Evolutionary conservation across 2,888 invertebrate species (phyloP).

Genomic region (Campoplex nolae): DNA sequence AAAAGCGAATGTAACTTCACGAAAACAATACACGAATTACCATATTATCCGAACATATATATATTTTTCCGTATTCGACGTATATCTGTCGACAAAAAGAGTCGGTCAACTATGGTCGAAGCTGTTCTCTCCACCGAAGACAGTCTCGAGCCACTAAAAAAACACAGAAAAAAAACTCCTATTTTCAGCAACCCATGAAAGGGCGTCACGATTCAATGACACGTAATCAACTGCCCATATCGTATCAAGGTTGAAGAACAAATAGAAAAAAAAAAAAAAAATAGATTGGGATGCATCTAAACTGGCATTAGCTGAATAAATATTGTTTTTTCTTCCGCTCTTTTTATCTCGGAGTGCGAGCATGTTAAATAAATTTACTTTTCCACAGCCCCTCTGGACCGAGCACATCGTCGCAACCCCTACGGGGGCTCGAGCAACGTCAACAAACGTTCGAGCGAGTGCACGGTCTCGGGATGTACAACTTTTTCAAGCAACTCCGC

Average conservation of each 20-base stretch:
- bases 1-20: background rate
- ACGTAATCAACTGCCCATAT: background rate
- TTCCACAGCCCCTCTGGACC: constrained; percentile 28
- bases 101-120: background rate
- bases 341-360: constrained; percentile 42
- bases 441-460: constrained; percentile 60
- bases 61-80: background rate
- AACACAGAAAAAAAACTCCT: background rate
- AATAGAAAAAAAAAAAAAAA: background rate
- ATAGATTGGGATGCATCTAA: background rate
- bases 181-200: background rate
- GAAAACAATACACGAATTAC: background rate
- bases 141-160: background rate
- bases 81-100: background rate
- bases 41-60: background rate
- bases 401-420: constrained; percentile 59
- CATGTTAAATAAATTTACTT: constrained; percentile 78
- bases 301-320: constrained; percentile 42
- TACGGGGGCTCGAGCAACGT: constrained; percentile 53
- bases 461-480: constrained; percentile 61
- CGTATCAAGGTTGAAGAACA: background rate
- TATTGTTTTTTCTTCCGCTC: constrained; percentile 22
- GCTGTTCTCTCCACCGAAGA: background rate
- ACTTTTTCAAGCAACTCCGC: constrained; percentile 65
- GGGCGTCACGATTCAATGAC: background rate